A percentile compares a stretch with the other conserved stretches of the same genome.
phyloP scores from a whole-genome alignment of 2,888 invertebrate genomes.

The Hylaea fasciaria region DNA sequence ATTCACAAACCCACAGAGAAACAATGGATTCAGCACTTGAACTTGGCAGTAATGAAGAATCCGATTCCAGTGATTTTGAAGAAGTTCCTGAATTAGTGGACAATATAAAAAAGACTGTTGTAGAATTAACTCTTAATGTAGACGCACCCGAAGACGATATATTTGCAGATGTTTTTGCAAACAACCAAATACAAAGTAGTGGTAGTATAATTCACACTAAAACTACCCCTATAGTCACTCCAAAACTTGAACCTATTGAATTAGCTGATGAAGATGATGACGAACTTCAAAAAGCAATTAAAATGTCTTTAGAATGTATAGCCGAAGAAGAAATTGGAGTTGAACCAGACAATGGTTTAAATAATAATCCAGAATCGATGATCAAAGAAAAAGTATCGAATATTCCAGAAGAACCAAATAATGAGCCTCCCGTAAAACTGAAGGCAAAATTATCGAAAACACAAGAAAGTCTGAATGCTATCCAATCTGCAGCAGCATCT shows the following conservation, averaged over 20 bases:
- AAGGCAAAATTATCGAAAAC: constrained; percentile 27
- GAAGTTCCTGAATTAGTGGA: constrained; percentile 74
- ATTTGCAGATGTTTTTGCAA: constrained; percentile 89
- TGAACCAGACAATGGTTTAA: constrained; percentile 5
- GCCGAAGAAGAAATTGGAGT: constrained; percentile 20
- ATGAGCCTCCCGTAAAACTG: neutral
- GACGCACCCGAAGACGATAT: constrained; percentile 83
- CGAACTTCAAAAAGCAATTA: constrained; percentile 40
- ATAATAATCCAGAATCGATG: neutral
- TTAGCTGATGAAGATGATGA: constrained; percentile 32
- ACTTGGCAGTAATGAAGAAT: constrained; percentile 39
- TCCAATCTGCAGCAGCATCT: constrained; percentile 23
- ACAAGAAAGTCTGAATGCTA: constrained; percentile 37
- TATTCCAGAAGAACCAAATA: constrained; percentile 2
- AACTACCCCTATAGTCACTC: constrained; percentile 8
- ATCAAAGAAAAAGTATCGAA: constrained; percentile 6
- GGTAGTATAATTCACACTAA: constrained; percentile 21
- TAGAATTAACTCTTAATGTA: constrained; percentile 76
- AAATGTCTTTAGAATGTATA: constrained; percentile 41
- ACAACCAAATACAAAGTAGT: constrained; percentile 26
- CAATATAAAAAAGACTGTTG: constrained; percentile 60
- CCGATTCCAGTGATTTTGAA: constrained; percentile 79
- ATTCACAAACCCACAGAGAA: neutral
- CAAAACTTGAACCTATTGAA: constrained; percentile 6
- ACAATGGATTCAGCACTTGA: neutral